These are phyloP conservation scores for Pagrus major DNA, from an alignment of 2,113 vertebrate species.

Conservation along the genomic window DNA sequence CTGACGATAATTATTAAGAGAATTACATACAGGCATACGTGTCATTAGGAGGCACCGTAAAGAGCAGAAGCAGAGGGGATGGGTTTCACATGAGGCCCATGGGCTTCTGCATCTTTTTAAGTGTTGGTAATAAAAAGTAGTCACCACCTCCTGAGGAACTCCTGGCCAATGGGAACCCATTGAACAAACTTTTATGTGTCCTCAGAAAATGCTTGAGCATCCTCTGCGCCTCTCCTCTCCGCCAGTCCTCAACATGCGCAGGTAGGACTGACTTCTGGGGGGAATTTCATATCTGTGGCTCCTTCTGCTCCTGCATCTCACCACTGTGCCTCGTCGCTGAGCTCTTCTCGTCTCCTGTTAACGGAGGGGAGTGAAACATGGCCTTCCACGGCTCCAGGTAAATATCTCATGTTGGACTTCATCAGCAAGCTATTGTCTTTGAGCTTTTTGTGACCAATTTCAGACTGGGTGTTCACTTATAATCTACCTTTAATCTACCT, in stretches of 20 bases:
- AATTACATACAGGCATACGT: slow-evolving; percentile 74
- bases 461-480: background rate
- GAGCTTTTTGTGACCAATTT: background rate
- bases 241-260: slow-evolving; percentile 79
- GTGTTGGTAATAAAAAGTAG: slow-evolving; percentile 81
- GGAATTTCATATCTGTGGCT: slow-evolving; percentile 51
- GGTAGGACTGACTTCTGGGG: slow-evolving; percentile 73
- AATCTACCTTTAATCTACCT: background rate
- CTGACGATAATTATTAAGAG: slow-evolving; percentile 74
- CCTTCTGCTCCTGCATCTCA: slow-evolving; percentile 57
- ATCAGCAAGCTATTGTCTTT: background rate
- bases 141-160: slow-evolving; percentile 72
- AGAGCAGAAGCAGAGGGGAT: slow-evolving; percentile 11
- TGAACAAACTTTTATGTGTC: slow-evolving; percentile 74
- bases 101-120: slow-evolving; percentile 75
- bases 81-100: slow-evolving; percentile 56
- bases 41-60: slow-evolving; percentile 78
- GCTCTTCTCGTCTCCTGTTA: slow-evolving; percentile 31
- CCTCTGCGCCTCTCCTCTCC: slow-evolving; percentile 39
- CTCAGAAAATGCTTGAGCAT: slow-evolving; percentile 74
- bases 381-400: slow-evolving; percentile 73
- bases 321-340: slow-evolving; percentile 20
- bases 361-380: slow-evolving; percentile 68
- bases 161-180: slow-evolving; percentile 79
- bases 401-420: slow-evolving; percentile 21